A percentile compares a stretch with the other conserved stretches of the same genome.
phyloP scores from a whole-genome alignment of 2,797 vertebrate genomes.

The Erithacus rubecula region DNA sequence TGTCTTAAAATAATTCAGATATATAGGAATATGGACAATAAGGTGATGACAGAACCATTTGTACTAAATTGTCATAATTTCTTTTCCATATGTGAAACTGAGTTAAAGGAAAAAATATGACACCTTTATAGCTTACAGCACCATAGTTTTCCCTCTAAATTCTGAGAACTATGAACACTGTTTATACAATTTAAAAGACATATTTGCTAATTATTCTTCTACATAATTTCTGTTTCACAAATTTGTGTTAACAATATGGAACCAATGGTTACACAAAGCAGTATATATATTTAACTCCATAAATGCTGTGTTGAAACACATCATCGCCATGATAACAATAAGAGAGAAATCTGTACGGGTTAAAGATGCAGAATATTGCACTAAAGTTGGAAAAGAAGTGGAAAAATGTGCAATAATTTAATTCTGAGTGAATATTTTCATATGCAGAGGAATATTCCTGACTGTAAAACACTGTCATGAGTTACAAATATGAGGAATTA shows the following conservation, averaged over 20 bases:
- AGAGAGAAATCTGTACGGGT: neutral
- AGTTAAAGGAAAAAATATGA: neutral
- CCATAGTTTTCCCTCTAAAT: neutral
- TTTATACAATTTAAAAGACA: neutral
- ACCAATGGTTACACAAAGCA: neutral
- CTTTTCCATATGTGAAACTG: neutral
- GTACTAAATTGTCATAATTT: neutral
- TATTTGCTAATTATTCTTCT: neutral
- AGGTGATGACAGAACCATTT: neutral
- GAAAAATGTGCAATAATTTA: neutral
- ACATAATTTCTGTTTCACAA: neutral
- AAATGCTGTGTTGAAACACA: neutral
- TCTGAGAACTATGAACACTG: fast-evolving
- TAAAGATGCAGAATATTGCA: neutral
- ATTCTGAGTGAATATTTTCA: neutral
- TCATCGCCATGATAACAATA: neutral
- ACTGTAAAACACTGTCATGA: neutral
- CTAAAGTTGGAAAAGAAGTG: neutral
- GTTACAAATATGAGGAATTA: neutral
- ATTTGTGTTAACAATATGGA: neutral
- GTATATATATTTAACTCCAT: neutral
- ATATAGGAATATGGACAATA: neutral
- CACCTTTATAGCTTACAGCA: neutral
- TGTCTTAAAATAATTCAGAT: neutral
- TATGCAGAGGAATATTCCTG: neutral